These are phyloP conservation scores for Leptatherina wallacei DNA, from an alignment of 2,797 vertebrate genomes.

Conservation along the genomic window DNA sequence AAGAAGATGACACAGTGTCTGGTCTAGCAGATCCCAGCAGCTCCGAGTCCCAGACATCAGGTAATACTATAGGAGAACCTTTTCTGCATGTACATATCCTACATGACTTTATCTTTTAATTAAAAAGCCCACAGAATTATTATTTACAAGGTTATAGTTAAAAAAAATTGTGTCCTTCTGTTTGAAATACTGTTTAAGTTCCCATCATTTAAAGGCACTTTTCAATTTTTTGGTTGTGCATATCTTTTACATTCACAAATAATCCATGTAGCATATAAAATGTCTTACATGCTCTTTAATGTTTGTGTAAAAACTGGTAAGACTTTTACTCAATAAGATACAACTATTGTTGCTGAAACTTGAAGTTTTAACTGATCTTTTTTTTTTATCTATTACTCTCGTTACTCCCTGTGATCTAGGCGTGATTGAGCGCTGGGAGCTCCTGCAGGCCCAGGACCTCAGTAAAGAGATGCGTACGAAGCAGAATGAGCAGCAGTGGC, in stretches of 20 bases:
- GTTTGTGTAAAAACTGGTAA: too few relatives aligned
- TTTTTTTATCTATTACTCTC: neutral
- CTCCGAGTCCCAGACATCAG: constrained; percentile 93
- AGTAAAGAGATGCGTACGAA: constrained; percentile 94
- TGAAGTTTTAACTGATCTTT: neutral
- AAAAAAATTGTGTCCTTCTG: neutral
- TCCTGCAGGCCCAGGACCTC: constrained; percentile 93
- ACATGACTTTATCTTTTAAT: neutral
- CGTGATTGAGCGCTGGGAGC: constrained; percentile 95
- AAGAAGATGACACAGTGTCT: constrained; percentile 88
- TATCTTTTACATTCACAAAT: neutral
- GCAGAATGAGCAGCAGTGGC: constrained; percentile 92
- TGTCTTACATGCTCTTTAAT: too few relatives aligned
- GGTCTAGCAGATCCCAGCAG: constrained; percentile 91
- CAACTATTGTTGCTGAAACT: neutral
- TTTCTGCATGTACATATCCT: neutral
- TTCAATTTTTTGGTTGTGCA: neutral
- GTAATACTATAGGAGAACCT: constrained; percentile 64
- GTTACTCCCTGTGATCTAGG: constrained; percentile 73
- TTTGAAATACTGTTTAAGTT: neutral
- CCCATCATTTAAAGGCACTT: neutral
- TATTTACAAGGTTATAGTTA: neutral
- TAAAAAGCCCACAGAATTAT: neutral
- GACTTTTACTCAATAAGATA: neutral
- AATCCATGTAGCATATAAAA: neutral